Evolutionary conservation across 2,888 invertebrate genomes (phyloP).

Genomic region (Yponomeuta cagnagella): DNA sequence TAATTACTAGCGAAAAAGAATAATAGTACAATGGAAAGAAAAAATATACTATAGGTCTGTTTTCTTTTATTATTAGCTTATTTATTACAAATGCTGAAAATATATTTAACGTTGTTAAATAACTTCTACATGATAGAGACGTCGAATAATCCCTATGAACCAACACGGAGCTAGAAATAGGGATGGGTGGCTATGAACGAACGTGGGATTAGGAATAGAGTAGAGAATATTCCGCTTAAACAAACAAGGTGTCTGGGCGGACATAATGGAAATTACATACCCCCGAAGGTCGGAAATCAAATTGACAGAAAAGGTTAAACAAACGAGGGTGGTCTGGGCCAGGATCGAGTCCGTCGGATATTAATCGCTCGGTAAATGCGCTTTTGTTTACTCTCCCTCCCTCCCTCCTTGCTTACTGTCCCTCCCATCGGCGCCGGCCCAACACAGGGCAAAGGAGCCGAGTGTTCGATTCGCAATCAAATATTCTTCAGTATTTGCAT

Average conservation of each 20-base stretch:
- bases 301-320: conserved; percentile 75
- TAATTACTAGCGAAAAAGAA: no score
- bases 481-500: no score
- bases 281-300: conserved; percentile 65
- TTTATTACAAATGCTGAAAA: no score
- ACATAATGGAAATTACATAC: conserved; percentile 72
- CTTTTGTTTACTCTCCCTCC: conserved; percentile 62
- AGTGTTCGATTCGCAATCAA: no score
- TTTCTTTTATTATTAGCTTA: no score
- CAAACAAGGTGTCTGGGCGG: conserved; percentile 63
- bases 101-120: no score
- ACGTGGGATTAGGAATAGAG: conserved; percentile 28
- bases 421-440: conserved; percentile 15
- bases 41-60: no score
- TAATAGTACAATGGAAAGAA: no score
- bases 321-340: conserved; percentile 62
- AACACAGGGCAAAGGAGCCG: no score
- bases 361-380: conserved; percentile 51
- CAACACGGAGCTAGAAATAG: conserved; percentile 25
- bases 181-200: conserved; percentile 17
- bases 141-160: neutral
- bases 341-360: conserved; percentile 35
- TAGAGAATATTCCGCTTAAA: conserved; percentile 46
- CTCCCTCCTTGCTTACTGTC: conserved; percentile 30
- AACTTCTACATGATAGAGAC: neutral